A percentile compares a stretch with the other conserved stretches of the same genome.
Conservation (phyloP, 2,113 vertebrate species). For the Myiopsitta monachus region DNA sequence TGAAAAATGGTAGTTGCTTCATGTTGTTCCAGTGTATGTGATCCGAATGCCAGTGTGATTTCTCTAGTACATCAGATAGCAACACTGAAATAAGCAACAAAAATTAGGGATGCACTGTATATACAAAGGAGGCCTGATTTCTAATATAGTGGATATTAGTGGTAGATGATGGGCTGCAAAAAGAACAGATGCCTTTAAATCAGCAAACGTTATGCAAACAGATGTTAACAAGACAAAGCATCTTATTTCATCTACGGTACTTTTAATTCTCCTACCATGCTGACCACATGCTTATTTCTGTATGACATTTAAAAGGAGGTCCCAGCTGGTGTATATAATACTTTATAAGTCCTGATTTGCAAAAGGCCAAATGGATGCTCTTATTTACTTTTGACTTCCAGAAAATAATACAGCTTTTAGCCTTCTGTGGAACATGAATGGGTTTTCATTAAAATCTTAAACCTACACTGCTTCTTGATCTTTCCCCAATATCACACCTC, state of each 20-base stretch:
- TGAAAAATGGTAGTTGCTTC: neutral
- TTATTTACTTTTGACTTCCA: neutral
- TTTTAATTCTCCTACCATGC: neutral
- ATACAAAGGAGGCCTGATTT: neutral
- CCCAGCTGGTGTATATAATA: neutral
- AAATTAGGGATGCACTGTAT: neutral
- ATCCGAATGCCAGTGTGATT: neutral
- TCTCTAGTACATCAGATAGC: neutral
- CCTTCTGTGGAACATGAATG: neutral
- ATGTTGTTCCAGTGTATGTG: neutral
- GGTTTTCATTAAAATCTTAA: neutral
- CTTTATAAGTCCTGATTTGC: neutral
- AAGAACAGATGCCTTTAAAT: conserved; percentile 12
- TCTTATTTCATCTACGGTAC: neutral
- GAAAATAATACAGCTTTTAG: neutral
- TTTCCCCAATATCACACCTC: neutral
- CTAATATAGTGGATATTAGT: neutral
- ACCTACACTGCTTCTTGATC: neutral
- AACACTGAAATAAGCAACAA: neutral
- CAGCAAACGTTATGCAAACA: neutral
- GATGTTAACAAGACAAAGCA: conserved; percentile 7
- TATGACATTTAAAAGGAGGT: neutral
- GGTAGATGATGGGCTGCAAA: neutral
- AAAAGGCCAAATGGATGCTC: neutral
- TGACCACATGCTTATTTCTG: neutral